Percentiles rank a stretch among this genome's conserved stretches.
Evolutionary conservation across 2,888 invertebrate genomes (phyloP).

Genomic region (Malachius bipustulatus): DNA sequence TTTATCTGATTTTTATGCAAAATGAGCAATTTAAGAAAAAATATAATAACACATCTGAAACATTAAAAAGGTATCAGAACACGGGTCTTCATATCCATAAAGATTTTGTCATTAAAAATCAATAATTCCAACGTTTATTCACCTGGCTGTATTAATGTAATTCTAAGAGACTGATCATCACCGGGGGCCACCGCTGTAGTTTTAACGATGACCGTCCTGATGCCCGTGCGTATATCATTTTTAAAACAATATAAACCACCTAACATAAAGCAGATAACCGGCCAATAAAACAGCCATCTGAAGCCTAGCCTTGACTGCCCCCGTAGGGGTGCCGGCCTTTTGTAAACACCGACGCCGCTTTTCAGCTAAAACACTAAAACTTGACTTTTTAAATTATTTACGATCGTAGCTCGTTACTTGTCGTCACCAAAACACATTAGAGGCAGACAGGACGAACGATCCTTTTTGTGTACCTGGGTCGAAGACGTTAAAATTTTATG

Average conservation of each 20-base stretch:
- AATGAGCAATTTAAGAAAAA: too few species aligned
- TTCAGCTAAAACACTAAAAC: slow-evolving; percentile 24
- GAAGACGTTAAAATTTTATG: slow-evolving; percentile 1
- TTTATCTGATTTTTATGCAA: too few species aligned
- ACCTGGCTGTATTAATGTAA: too few species aligned
- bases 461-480: not conserved
- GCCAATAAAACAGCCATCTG: not conserved
- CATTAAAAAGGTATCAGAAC: too few species aligned
- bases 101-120: too few species aligned
- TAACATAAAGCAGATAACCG: not conserved
- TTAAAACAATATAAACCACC: slow-evolving; percentile 1
- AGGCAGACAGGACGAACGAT: slow-evolving; percentile 1
- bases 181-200: too few species aligned
- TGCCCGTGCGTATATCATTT: not conserved
- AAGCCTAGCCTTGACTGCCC: not conserved
- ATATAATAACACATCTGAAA: too few species aligned
- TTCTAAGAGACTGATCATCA: too few species aligned
- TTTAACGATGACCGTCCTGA: too few species aligned
- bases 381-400: slow-evolving; percentile 25
- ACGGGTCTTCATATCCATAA: too few species aligned
- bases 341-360: slow-evolving; percentile 20
- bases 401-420: slow-evolving; percentile 20
- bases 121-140: too few species aligned
- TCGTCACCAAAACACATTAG: slow-evolving; percentile 20
- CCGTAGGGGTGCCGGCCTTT: slow-evolving; percentile 15